Evolutionary conservation across 2,113 vertebrate species (phyloP).

Genomic region (Camelus dromedarius): DNA sequence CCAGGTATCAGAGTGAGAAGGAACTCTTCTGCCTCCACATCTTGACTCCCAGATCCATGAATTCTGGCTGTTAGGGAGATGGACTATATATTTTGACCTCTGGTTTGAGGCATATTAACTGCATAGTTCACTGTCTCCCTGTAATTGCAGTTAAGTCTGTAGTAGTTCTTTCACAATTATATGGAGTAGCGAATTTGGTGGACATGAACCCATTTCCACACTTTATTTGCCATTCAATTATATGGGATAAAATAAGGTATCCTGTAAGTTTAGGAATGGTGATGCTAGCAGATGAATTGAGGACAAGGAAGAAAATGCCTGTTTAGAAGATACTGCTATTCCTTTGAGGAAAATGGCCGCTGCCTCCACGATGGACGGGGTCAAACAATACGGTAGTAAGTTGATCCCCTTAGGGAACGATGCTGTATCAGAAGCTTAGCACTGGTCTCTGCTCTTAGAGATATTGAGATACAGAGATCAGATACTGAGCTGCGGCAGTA

Average conservation of each 20-base stretch:
- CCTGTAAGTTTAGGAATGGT: neutral
- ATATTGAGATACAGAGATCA: neutral
- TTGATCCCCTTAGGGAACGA: neutral
- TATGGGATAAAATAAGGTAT: neutral
- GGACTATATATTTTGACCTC: neutral
- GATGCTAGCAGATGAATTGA: neutral
- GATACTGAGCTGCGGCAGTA: neutral
- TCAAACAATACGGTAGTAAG: neutral
- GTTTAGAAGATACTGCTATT: neutral
- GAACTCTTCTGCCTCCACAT: neutral
- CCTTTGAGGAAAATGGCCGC: neutral
- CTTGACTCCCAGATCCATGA: neutral
- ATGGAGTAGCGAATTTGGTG: neutral
- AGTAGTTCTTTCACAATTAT: neutral
- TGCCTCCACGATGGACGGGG: neutral
- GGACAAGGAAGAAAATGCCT: neutral
- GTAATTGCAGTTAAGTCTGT: neutral
- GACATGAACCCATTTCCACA: neutral
- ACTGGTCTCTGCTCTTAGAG: neutral
- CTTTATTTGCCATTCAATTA: neutral
- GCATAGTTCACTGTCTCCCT: neutral
- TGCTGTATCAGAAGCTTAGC: neutral
- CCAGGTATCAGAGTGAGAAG: neutral
- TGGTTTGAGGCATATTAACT: neutral
- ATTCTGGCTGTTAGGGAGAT: neutral